Evolutionary conservation across 2,888 invertebrate genomes (phyloP).

Genomic region (Clitarchus hookeri): DNA sequence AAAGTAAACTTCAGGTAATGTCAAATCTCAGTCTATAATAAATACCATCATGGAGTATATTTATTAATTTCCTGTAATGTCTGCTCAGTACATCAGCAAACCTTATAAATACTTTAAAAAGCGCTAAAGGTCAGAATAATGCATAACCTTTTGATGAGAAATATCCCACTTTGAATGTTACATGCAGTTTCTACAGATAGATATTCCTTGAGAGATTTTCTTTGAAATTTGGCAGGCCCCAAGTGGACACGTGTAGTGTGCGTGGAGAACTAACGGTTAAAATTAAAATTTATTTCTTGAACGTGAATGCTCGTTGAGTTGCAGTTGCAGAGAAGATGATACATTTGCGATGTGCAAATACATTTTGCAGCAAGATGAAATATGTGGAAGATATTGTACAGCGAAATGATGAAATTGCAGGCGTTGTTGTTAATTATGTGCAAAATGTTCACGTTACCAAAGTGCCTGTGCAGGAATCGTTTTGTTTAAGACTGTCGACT

Average conservation of each 20-base stretch:
- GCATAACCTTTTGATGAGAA: background rate
- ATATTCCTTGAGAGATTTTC: background rate
- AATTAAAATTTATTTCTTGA: background rate
- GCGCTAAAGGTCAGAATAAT: background rate
- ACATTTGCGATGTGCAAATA: background rate
- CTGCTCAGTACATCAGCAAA: too few species aligned
- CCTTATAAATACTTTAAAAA: background rate
- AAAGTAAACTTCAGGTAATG: too few species aligned
- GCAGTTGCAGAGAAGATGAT: background rate
- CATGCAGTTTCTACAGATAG: background rate
- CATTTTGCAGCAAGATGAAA: background rate
- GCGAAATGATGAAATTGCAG: background rate
- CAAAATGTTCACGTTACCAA: too few species aligned
- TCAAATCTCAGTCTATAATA: too few species aligned
- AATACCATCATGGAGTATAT: too few species aligned
- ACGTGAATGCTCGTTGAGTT: background rate
- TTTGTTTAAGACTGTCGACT: too few species aligned
- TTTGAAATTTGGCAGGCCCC: background rate
- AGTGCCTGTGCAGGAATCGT: too few species aligned
- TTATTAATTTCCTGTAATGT: too few species aligned
- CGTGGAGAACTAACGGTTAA: background rate
- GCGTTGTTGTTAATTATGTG: background rate
- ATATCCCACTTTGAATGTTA: background rate
- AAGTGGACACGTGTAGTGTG: background rate
- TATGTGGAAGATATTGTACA: background rate